Percentiles rank a stretch among this genome's conserved stretches.
Evolutionary conservation across 2,797 vertebrate species (phyloP).

Genomic region (Sparus aurata): DNA sequence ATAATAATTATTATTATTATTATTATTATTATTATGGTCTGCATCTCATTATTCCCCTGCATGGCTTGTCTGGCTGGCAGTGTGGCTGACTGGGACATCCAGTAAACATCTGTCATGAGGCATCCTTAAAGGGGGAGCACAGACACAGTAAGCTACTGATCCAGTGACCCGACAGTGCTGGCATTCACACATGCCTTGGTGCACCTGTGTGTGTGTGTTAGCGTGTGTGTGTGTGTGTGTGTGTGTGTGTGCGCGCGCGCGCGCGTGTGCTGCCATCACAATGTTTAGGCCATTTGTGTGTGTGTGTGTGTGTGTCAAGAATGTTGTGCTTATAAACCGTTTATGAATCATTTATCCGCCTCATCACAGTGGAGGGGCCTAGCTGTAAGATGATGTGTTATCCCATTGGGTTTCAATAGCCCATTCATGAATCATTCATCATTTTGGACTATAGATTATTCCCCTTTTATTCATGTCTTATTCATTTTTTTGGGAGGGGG

Average conservation of each 20-base stretch:
- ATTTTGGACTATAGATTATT: constrained; percentile 68
- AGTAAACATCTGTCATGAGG: constrained; percentile 80
- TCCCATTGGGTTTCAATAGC: constrained; percentile 76
- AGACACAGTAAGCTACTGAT: constrained; percentile 78
- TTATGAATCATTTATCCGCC: constrained; percentile 75
- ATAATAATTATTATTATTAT: no score
- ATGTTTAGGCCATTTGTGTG: constrained; percentile 68
- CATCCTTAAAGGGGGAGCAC: constrained; percentile 68
- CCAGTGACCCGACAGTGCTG: constrained; percentile 78
- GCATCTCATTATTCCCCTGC: constrained; percentile 72
- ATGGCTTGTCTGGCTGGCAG: constrained; percentile 66
- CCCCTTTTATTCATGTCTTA: constrained; percentile 66
- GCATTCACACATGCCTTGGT: constrained; percentile 63
- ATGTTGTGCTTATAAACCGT: constrained; percentile 62
- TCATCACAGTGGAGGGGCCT: constrained; percentile 63
- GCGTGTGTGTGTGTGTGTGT: no score
- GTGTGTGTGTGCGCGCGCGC: constrained; percentile 62
- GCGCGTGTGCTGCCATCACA: constrained; percentile 38
- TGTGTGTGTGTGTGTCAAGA: constrained; percentile 35
- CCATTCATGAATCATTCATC: constrained; percentile 83
- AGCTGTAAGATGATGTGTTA: constrained; percentile 73
- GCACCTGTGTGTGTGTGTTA: constrained; percentile 73
- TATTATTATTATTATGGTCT: constrained; percentile 43
- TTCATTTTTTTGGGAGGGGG: constrained; percentile 48
- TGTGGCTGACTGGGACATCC: constrained; percentile 76